Percentiles rank a stretch among this genome's conserved stretches.
Evolutionary conservation across 2,888 invertebrate genomes (phyloP).

Genomic region (Blera fallax): DNA sequence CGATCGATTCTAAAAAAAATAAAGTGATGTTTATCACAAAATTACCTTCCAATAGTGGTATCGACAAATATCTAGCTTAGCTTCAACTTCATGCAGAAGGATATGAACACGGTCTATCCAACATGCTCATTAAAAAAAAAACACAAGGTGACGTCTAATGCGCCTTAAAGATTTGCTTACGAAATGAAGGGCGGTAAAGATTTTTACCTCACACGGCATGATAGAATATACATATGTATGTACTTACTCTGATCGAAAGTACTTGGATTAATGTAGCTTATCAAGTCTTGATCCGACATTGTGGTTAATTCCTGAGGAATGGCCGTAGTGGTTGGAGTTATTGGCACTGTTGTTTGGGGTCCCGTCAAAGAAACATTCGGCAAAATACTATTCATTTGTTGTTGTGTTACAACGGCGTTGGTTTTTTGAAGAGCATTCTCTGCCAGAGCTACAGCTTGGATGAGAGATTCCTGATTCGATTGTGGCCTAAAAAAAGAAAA

Average conservation of each 20-base stretch:
- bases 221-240: not conserved
- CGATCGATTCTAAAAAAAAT: too few relatives aligned
- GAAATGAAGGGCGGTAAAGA: too few relatives aligned
- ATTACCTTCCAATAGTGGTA: too few relatives aligned
- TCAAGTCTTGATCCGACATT: conserved; percentile 93
- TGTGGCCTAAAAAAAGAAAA: conserved; percentile 71
- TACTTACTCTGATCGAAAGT: conserved; percentile 91
- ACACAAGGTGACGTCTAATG: too few relatives aligned
- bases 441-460: conserved; percentile 79
- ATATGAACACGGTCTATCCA: too few relatives aligned
- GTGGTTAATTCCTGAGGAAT: conserved; percentile 89
- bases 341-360: conserved; percentile 79
- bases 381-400: conserved; percentile 68
- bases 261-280: conserved; percentile 94
- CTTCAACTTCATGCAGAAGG: too few relatives aligned
- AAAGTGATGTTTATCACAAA: too few relatives aligned
- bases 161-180: too few relatives aligned
- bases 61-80: too few relatives aligned
- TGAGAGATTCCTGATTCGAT: conserved; percentile 81
- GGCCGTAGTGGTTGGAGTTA: conserved; percentile 80
- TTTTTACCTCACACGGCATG: too few relatives aligned
- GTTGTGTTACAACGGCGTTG: conserved; percentile 78
- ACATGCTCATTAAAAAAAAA: too few relatives aligned
- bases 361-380: conserved; percentile 75
- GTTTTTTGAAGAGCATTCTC: conserved; percentile 79